Base-by-base conservation (phyloP, 2,113 vertebrate genomes). In the Festucalex cinctus region DNA sequence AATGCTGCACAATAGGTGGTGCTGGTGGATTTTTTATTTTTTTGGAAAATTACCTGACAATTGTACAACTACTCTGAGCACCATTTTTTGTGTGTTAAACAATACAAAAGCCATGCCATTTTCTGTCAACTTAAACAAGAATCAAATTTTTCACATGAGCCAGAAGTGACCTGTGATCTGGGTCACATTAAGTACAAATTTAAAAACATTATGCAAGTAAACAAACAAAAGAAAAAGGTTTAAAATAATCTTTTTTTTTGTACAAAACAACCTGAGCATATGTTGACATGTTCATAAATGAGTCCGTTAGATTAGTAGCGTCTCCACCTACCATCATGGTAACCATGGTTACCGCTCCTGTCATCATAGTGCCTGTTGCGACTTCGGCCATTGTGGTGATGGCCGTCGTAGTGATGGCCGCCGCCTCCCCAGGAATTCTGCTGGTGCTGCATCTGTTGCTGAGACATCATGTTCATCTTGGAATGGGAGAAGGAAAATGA, bases 401-500 rank as follows among this genome's bases (percentile, higher is more conserved):
- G 82, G 68, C 28, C 62, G 28, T 79, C 76, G 1, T 78, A 59
- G 49, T 83, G 76, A 56, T 79, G 82, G 68, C 37, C 76, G 61
- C 74, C 41, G 0, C 81, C 76, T 62, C 85, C 48, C 44, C 83
- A 78, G 19, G 58, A 10, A 22, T 70, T 75, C 26, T 84, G 88
- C 5, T 94, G 91, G 76, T 83, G 87, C 22, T 91, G 87, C 81
- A 90, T 91, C 73, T 95, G 88, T 63, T 90, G 80, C 87, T 95
- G 89, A 73, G 82, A 85, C 57, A 84, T 74, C 43, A 84, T 66
- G 81, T 92, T 94, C 89, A 96, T 89, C 96, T 98, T 72, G 0
- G 1, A 16, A 28, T 14, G 3, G 6, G 59, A 62, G 20, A 63
- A 57, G 61, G 28, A 37, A 41, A 43, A 49, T 6, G 20, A 4